phyloP scores from a whole-genome alignment of 2,888 invertebrate genomes.

The Cybosia mesomella region DNA sequence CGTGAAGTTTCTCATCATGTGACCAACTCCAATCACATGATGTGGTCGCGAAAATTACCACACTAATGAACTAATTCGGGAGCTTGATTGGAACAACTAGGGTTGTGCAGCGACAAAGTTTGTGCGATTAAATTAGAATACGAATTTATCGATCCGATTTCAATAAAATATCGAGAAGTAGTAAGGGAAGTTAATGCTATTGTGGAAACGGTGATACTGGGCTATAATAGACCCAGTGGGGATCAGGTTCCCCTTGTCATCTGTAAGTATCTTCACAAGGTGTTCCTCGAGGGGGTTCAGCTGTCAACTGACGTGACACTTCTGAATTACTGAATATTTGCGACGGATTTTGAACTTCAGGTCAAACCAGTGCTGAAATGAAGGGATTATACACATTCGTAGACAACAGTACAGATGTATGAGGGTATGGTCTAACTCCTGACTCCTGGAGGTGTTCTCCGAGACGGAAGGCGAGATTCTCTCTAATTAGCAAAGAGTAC shows the following conservation, averaged over 20 bases:
- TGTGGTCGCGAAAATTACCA: slow-evolving; percentile 15
- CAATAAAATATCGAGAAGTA: background rate
- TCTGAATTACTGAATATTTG: no score
- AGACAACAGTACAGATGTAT: no score
- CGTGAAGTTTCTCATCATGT: slow-evolving; percentile 18
- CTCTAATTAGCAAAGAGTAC: background rate
- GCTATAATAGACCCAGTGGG: no score
- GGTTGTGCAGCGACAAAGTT: background rate
- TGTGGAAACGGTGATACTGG: background rate
- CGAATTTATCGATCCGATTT: background rate
- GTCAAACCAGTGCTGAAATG: no score
- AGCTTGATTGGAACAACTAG: slow-evolving; percentile 12
- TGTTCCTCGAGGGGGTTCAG: no score
- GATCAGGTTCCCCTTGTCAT: no score
- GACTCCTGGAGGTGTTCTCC: background rate
- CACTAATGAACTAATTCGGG: slow-evolving; percentile 17
- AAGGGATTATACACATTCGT: no score
- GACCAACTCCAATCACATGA: slow-evolving; percentile 26
- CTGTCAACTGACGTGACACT: no score
- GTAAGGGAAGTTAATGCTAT: background rate
- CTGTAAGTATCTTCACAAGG: no score
- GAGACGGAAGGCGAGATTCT: background rate
- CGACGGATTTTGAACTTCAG: no score
- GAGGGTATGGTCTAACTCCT: no score
- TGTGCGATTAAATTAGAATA: background rate